A percentile compares a stretch with the other conserved stretches of the same genome.
These are phyloP conservation scores for Brachypteracias leptosomus DNA, from an alignment of 2,113 vertebrate species.

Conservation along the genomic window DNA sequence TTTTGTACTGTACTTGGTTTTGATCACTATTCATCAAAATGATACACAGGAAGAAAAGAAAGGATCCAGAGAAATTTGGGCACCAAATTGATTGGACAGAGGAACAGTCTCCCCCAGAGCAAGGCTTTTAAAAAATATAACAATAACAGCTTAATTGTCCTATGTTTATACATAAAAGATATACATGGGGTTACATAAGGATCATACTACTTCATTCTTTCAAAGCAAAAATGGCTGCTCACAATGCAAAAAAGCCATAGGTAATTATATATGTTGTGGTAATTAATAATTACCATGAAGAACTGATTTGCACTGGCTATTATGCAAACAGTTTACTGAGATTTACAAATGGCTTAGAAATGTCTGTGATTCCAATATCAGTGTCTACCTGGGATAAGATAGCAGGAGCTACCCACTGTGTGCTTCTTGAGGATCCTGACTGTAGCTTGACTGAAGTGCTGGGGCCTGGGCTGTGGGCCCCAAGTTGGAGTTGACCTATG, in stretches of 20 bases:
- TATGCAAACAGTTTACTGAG: neutral
- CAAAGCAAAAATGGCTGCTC: neutral
- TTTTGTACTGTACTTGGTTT: neutral
- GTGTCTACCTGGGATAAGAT: neutral
- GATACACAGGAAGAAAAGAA: neutral
- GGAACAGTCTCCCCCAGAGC: neutral
- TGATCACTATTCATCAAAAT: neutral
- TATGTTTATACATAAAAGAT: neutral
- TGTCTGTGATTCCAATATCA: neutral
- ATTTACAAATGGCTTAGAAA: neutral
- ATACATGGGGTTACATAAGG: neutral
- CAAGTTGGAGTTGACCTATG: too few relatives aligned
- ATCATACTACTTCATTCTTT: neutral
- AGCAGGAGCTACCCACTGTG: neutral
- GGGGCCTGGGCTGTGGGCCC: too few relatives aligned
- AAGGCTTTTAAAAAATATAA: neutral
- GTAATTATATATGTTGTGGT: neutral
- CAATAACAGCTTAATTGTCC: neutral
- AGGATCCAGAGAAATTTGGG: neutral
- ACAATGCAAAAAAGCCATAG: neutral
- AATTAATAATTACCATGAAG: neutral
- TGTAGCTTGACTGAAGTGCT: neutral
- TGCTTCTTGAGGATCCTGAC: neutral
- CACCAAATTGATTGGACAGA: neutral
- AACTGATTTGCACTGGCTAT: neutral